phyloP scores from a whole-genome alignment of 2,888 invertebrate genomes.

The Drosophila nigritarsus region DNA sequence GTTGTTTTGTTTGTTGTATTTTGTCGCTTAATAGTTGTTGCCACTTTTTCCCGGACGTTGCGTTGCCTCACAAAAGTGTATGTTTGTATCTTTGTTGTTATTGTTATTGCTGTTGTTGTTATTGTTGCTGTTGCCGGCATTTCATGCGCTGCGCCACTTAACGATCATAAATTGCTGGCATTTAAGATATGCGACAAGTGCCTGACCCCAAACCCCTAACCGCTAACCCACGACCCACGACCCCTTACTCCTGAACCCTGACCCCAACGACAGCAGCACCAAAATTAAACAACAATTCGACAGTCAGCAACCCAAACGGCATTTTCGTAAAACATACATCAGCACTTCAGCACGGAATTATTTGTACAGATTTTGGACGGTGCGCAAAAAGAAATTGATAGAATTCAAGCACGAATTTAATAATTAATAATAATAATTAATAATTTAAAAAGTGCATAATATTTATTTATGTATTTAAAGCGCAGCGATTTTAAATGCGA shows the following conservation, averaged over 20 bases:
- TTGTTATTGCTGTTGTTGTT: constrained; percentile 6
- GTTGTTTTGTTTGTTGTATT: background rate
- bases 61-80: constrained; percentile 3
- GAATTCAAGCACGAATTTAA: background rate
- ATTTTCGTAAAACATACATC: no score
- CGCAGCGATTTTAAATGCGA: background rate
- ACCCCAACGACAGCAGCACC: background rate
- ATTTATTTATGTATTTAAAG: no score
- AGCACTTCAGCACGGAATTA: background rate
- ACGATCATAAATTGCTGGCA: constrained; percentile 59
- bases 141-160: constrained; percentile 13
- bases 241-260: background rate
- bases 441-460: no score
- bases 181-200: constrained; percentile 63
- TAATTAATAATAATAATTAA: background rate
- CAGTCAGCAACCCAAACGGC: background rate
- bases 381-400: background rate
- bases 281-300: background rate
- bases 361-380: background rate
- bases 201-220: background rate
- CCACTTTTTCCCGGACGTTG: constrained; percentile 18
- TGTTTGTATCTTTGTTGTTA: constrained; percentile 9
- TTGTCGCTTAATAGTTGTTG: constrained; percentile 30
- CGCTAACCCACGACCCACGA: background rate
- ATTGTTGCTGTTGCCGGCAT: no score